These are phyloP conservation scores for Tachina lurida DNA, from an alignment of 2,888 invertebrate genomes.

Conservation along the genomic window DNA sequence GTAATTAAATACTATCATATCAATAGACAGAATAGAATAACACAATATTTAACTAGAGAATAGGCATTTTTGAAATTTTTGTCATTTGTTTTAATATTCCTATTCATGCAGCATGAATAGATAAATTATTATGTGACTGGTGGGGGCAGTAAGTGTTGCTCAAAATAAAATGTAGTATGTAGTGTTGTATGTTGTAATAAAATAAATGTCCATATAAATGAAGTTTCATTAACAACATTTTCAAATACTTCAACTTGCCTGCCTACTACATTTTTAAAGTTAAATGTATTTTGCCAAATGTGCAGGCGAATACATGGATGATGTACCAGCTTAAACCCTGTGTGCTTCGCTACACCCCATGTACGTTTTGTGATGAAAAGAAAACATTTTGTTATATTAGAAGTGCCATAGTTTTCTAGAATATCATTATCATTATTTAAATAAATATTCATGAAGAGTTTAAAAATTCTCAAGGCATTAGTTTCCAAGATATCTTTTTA, in stretches of 20 bases:
- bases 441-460: no score
- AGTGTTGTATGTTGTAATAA: neutral
- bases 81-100: conserved; percentile 40
- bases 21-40: conserved; percentile 55
- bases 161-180: neutral
- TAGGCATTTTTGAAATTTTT: conserved; percentile 49
- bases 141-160: neutral
- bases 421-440: no score
- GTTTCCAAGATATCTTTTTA: no score
- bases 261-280: conserved; percentile 37
- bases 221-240: conserved; percentile 50
- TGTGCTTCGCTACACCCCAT: no score
- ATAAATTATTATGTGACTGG: neutral
- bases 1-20: conserved; percentile 52
- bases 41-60: conserved; percentile 40
- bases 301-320: neutral
- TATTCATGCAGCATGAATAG: conserved; percentile 4
- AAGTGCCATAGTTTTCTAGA: no score
- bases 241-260: conserved; percentile 45
- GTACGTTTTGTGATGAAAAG: no score
- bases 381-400: no score
- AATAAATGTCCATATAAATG: conserved; percentile 37
- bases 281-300: conserved; percentile 6
- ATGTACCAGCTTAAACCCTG: neutral
- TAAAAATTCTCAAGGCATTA: no score